These are phyloP conservation scores for Threskiornis aethiopicus DNA, from an alignment of 2,797 vertebrate species.

Conservation along the genomic window DNA sequence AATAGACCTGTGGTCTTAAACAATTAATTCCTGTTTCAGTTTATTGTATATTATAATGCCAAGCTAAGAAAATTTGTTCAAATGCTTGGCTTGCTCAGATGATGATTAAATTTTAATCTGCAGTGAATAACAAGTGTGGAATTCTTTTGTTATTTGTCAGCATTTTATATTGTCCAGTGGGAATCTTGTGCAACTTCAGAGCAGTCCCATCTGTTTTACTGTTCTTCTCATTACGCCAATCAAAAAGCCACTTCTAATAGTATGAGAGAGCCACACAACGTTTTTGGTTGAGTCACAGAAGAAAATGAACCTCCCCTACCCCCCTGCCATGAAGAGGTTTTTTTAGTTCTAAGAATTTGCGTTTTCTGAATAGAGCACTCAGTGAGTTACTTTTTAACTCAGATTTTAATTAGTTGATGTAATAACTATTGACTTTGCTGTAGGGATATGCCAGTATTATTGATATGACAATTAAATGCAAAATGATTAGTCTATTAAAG, in stretches of 20 bases:
- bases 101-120: slow-evolving; percentile 75
- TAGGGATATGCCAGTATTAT: slow-evolving; percentile 58
- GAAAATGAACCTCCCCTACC: background rate
- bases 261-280: background rate
- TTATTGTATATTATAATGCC: background rate
- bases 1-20: background rate
- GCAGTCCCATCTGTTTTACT: slow-evolving; percentile 65
- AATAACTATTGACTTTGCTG: slow-evolving; percentile 70
- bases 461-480: slow-evolving; percentile 74
- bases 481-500: slow-evolving; percentile 70
- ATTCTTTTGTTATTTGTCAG: slow-evolving; percentile 67
- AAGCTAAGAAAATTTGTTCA: background rate
- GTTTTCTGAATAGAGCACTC: slow-evolving; percentile 42
- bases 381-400: slow-evolving; percentile 59
- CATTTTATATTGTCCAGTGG: slow-evolving; percentile 65
- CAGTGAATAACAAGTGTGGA: slow-evolving; percentile 54
- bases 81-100: slow-evolving; percentile 18
- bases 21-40: background rate
- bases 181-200: slow-evolving; percentile 64
- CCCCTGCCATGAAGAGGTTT: background rate
- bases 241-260: slow-evolving; percentile 58
- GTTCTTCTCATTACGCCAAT: slow-evolving; percentile 70
- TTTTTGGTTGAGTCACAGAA: slow-evolving; percentile 16
- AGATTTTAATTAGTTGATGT: slow-evolving; percentile 69
- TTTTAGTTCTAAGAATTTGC: slow-evolving; percentile 6